Conservation (phyloP, 2,888 invertebrate genomes). For the Heliconius aoede region DNA sequence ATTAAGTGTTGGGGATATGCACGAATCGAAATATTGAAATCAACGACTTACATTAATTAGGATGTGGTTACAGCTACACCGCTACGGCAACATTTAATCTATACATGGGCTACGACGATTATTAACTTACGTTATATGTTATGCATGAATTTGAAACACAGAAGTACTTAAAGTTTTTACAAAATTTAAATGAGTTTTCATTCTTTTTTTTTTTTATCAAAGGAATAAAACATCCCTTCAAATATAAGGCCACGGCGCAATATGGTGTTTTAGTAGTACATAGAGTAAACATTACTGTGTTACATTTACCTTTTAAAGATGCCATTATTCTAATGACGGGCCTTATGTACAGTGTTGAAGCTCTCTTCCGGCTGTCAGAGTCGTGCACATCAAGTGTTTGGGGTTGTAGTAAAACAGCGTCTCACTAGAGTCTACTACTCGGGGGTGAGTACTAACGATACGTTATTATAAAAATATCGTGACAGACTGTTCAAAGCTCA, state of each 20-base stretch:
- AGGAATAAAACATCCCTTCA: slow-evolving; percentile 79
- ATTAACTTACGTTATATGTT: slow-evolving; percentile 63
- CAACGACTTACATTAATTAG: slow-evolving; percentile 70
- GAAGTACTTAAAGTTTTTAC: slow-evolving; percentile 67
- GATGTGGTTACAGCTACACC: slow-evolving; percentile 71
- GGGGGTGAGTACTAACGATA: slow-evolving; percentile 66
- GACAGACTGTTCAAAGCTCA: slow-evolving; percentile 81
- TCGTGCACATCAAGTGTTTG: slow-evolving; percentile 51
- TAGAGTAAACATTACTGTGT: slow-evolving; percentile 73
- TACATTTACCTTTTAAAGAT: slow-evolving; percentile 61
- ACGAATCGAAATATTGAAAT: slow-evolving; percentile 75
- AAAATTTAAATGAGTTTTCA: slow-evolving; percentile 64
- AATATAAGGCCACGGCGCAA: slow-evolving; percentile 83
- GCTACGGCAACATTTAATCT: slow-evolving; percentile 77
- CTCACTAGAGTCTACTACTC: slow-evolving; percentile 64
- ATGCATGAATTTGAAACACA: slow-evolving; percentile 62
- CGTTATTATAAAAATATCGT: slow-evolving; percentile 77
- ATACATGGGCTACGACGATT: slow-evolving; percentile 65
- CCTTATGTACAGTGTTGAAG: slow-evolving; percentile 71
- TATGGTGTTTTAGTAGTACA: slow-evolving; percentile 83
- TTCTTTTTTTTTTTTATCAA: slow-evolving; percentile 66
- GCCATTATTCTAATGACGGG: slow-evolving; percentile 68
- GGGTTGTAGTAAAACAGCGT: slow-evolving; percentile 53
- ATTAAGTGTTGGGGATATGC: slow-evolving; percentile 80
- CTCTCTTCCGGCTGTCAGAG: slow-evolving; percentile 44